A percentile compares a stretch with the other conserved stretches of the same genome.
These are phyloP conservation scores for Pampusana beccarii DNA, from an alignment of 2,113 vertebrate genomes.

Conservation along the genomic window DNA sequence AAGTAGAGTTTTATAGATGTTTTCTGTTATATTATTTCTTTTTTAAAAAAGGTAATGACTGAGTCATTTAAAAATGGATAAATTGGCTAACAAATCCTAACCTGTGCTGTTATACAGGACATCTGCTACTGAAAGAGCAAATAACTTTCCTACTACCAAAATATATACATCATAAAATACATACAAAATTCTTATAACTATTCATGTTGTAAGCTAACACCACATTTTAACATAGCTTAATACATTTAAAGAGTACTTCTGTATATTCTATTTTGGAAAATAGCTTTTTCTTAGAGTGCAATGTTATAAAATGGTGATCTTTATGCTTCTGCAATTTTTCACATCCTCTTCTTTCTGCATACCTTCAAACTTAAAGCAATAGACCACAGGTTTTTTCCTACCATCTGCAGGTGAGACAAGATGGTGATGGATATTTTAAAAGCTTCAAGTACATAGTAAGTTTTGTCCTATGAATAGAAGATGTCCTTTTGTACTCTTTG, in stretches of 20 bases:
- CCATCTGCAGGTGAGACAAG: not conserved
- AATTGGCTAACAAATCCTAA: not conserved
- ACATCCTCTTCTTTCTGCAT: not conserved
- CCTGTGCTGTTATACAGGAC: not conserved
- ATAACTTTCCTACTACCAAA: not conserved
- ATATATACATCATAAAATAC: not conserved
- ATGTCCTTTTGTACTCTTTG: not conserved
- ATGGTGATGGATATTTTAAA: not conserved
- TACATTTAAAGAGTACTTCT: not conserved
- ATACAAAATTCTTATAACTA: not conserved
- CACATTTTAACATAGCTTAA: not conserved
- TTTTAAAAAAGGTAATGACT: not conserved
- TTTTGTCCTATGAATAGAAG: not conserved
- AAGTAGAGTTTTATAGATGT: conserved; percentile 31
- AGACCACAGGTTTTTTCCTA: not conserved
- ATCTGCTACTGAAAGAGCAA: conserved; percentile 1
- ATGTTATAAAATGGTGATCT: not conserved
- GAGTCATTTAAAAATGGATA: not conserved
- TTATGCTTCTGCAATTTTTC: not conserved
- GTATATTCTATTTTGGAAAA: not conserved
- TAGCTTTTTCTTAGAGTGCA: not conserved
- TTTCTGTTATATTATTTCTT: not conserved
- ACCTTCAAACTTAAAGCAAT: not conserved
- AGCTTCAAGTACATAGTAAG: not conserved
- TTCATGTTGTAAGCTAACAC: not conserved